phyloP scores from a whole-genome alignment of 92 coral and sea anemone genomes.

The Siderastrea radians region DNA sequence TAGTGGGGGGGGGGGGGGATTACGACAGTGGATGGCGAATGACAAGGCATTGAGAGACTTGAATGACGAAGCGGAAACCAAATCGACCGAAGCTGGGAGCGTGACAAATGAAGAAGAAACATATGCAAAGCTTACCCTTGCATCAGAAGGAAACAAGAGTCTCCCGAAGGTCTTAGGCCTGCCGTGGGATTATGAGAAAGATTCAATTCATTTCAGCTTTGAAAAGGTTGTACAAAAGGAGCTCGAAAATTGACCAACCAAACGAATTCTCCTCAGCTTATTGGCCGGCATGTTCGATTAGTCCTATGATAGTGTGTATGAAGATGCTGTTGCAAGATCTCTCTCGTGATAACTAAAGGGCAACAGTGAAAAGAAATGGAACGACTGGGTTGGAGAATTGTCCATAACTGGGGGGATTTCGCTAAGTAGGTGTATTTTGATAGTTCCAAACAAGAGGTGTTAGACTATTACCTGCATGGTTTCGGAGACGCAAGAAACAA shows the following conservation, averaged over 20 bases:
- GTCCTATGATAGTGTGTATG: conserved; percentile 47
- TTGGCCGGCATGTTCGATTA: conserved; percentile 49
- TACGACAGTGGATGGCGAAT: conserved; percentile 50
- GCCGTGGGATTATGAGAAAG: conserved; percentile 46
- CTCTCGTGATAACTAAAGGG: conserved; percentile 25
- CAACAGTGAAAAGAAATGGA: neutral
- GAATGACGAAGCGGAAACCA: neutral
- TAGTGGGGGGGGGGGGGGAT: conserved; percentile 32
- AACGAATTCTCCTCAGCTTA: conserved; percentile 43
- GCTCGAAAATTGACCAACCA: conserved; percentile 8
- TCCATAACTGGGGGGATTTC: conserved; percentile 11
- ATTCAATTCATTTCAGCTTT: conserved; percentile 34
- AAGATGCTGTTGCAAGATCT: conserved; percentile 57
- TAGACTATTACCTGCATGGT: conserved; percentile 39
- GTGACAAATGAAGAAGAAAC: neutral
- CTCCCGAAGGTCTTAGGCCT: conserved; percentile 57
- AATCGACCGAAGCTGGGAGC: neutral
- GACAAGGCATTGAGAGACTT: conserved; percentile 1
- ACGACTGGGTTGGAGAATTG: conserved; percentile 52
- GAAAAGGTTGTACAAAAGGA: conserved; percentile 19
- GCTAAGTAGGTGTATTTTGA: conserved; percentile 37
- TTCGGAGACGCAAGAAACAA: conserved; percentile 60
- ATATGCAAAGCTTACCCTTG: conserved; percentile 4
- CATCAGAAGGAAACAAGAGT: conserved; percentile 14
- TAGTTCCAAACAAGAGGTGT: neutral